Conservation (phyloP, 2,113 vertebrate species). For the Sakesphorus luctuosus region DNA sequence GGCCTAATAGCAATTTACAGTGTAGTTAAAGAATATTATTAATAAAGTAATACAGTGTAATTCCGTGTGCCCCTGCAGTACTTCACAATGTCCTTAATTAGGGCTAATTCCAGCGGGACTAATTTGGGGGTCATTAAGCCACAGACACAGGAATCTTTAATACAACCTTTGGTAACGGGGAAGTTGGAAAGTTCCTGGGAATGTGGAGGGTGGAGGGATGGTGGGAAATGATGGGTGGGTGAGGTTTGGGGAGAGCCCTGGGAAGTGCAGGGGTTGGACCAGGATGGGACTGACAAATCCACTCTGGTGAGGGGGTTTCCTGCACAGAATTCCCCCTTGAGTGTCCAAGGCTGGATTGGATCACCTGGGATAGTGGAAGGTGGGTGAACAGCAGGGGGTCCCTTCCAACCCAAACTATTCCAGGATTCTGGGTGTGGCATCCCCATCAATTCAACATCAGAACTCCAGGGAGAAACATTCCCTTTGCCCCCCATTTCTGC, state of each 20-base stretch:
- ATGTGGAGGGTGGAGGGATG: fast-evolving
- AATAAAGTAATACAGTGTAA: conserved; percentile 81
- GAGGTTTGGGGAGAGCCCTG: not conserved
- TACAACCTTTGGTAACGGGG: conserved; percentile 68
- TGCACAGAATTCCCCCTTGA: not conserved
- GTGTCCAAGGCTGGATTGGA: not conserved
- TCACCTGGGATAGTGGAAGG: not conserved
- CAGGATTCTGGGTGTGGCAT: no score
- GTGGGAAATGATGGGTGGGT: not conserved
- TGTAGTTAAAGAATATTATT: conserved; percentile 84
- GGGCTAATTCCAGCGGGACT: conserved; percentile 79
- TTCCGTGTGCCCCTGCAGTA: conserved; percentile 75
- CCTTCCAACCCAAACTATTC: not conserved
- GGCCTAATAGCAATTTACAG: conserved; percentile 82
- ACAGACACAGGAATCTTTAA: conserved; percentile 75
- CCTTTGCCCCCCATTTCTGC: not conserved
- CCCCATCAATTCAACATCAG: fast-evolving
- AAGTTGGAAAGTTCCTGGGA: conserved; percentile 63
- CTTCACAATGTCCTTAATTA: conserved; percentile 83
- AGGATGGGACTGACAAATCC: not conserved
- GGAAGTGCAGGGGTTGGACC: no score
- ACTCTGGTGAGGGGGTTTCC: not conserved
- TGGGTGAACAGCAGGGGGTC: no score
- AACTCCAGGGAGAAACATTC: not conserved
- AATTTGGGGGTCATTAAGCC: conserved; percentile 78